Percentiles rank a stretch among this genome's conserved stretches.
phyloP scores from a whole-genome alignment of 1,140 invertebrate genomes.

The Sogatella furcifera region DNA sequence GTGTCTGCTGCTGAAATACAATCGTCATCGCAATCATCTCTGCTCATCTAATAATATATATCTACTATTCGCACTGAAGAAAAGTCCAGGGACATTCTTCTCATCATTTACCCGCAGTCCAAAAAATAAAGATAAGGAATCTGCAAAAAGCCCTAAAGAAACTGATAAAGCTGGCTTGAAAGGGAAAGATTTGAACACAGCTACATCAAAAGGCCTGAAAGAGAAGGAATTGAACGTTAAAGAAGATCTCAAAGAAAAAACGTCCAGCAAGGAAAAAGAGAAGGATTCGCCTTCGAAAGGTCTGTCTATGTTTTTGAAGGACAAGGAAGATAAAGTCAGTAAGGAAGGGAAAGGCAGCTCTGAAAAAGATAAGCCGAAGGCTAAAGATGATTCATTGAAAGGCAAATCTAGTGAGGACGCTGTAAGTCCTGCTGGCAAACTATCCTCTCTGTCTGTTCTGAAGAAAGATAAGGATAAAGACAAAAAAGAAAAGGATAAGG shows the following conservation, averaged over 20 bases:
- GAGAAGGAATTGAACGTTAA: constrained; percentile 7
- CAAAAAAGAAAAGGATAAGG: constrained; percentile 14
- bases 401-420: no score
- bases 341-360: constrained; percentile 20
- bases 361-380: constrained; percentile 30
- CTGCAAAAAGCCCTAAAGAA: not conserved
- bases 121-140: not conserved
- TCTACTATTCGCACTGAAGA: no score
- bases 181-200: not conserved
- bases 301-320: not conserved
- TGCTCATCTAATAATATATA: no score
- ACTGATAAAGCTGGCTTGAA: not conserved
- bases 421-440: no score
- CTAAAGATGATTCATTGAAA: not conserved
- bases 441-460: not conserved
- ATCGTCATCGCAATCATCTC: no score
- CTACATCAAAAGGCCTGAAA: constrained; percentile 3
- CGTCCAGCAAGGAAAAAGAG: not conserved
- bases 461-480: constrained; percentile 17
- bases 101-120: no score
- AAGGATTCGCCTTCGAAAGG: not conserved
- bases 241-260: constrained; percentile 8
- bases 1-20: no score
- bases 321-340: not conserved
- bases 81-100: no score